Base-by-base conservation (phyloP, 2,113 vertebrate genomes). In the Mungos mungo region DNA sequence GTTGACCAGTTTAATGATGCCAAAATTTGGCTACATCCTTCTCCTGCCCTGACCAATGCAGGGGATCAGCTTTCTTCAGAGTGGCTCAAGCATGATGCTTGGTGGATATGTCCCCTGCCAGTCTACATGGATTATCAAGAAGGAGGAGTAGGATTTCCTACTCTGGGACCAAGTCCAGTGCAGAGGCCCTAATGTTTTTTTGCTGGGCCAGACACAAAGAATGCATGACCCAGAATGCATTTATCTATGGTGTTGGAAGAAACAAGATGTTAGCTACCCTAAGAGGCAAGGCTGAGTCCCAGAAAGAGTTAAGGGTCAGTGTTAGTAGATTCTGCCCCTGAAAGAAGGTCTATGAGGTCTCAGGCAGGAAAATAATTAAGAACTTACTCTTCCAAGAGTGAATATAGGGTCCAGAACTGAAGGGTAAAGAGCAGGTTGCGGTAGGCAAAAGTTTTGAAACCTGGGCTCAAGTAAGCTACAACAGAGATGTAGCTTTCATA, bases 1-100 rank as follows among this genome's bases (percentile, higher is more conserved):
- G 96, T 85, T 97, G 97, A 88, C 96, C 90, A 14, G 80, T 97
- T 97, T 97, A 97, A 96, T 97, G 97, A 94, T 96, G 96, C 95
- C 96, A 85, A 82, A 95, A 91, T 94, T 84, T 92, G 96, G 87
- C 80, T 93, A 60, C 29, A 79, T 90, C 60, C 45, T 93, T 80
- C 88, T 98, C 47, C 29, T 83, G 27, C 60, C 95, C 83, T 89
- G 93, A 94, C 89, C 93, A 93, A 6, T n/a, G 38, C 23, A 74
- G 66, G 65, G 21, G 21, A 88, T 91, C 66, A 83, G 72, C 50
- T 93, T 95, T 91, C 60, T 71, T 19, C 19, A 25, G 31, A 71
- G 41, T 81, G 65, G 41, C 57, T 74, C 77, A 38, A 82, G 74
- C 35, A 38, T 66, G 69, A 52, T 66, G 29, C 76, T 97, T 87